A percentile compares a stretch with the other conserved stretches of the same genome.
Conservation (phyloP, 2,113 vertebrate genomes). For the Pseudonaja textilis region DNA sequence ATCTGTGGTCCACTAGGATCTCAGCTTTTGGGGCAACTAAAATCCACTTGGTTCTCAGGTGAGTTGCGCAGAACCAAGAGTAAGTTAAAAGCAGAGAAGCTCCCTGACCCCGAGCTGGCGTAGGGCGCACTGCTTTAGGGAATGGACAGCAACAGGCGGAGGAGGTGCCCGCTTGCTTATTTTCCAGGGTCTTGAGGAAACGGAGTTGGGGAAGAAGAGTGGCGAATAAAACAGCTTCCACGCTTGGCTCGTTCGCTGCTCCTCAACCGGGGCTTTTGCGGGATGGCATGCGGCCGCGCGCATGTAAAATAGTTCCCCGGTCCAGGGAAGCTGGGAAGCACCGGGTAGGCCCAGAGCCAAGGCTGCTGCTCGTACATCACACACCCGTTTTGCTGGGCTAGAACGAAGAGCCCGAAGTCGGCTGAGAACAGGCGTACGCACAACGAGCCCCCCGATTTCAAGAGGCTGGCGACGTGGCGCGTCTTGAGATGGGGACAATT, state of each 20-base stretch:
- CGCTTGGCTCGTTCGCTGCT: background rate
- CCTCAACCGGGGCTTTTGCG: background rate
- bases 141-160: background rate
- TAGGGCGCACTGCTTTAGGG: background rate
- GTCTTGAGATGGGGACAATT: background rate
- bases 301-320: conserved; percentile 4
- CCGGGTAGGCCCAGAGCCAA: background rate
- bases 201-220: no score
- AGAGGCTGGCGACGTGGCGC: background rate
- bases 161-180: background rate
- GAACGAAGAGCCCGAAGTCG: background rate
- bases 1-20: background rate
- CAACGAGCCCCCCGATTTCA: conserved; percentile 8
- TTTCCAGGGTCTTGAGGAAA: background rate
- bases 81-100: background rate
- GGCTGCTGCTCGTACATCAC: conserved; percentile 5
- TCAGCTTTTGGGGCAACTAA: background rate
- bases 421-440: background rate
- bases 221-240: background rate
- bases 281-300: background rate
- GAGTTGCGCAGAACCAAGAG: background rate
- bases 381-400: background rate
- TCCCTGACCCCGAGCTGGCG: background rate
- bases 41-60: background rate
- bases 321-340: background rate